Percentiles rank a stretch among this genome's conserved stretches.
Evolutionary conservation across 2,113 vertebrate species (phyloP).

Genomic region (Callithrix jacchus): DNA sequence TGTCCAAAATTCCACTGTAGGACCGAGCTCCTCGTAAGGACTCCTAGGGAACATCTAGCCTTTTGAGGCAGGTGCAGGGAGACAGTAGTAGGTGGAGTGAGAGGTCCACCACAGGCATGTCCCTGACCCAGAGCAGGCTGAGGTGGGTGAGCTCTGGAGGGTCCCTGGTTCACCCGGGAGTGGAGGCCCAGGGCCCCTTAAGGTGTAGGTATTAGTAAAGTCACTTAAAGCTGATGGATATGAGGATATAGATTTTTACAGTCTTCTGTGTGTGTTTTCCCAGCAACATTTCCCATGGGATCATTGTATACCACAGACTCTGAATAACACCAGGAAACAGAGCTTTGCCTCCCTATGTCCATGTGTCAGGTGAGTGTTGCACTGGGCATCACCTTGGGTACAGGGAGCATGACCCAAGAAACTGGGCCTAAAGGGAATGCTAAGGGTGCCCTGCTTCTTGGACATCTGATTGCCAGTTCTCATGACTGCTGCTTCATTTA

Average conservation of each 20-base stretch:
- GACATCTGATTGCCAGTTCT: background rate
- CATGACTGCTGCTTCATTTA: background rate
- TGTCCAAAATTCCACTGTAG: background rate
- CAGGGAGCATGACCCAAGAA: background rate
- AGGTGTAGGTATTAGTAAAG: background rate
- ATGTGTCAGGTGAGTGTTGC: background rate
- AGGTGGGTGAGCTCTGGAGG: background rate
- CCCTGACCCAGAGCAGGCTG: background rate
- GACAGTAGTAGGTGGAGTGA: background rate
- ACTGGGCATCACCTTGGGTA: background rate
- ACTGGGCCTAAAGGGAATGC: background rate
- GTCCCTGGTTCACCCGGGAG: background rate
- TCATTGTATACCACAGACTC: background rate
- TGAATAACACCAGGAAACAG: background rate
- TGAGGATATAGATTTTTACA: background rate
- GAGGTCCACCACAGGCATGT: background rate
- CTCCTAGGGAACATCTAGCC: background rate
- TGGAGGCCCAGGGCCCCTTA: background rate
- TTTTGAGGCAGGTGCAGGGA: background rate
- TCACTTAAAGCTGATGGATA: background rate
- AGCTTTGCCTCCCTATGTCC: background rate
- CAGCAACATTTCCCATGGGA: background rate
- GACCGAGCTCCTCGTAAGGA: background rate
- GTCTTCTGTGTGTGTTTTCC: background rate
- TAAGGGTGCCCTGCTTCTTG: background rate